Evolutionary conservation across 2,888 invertebrate species (phyloP).

Genomic region (Cordylochernes scorpioides): DNA sequence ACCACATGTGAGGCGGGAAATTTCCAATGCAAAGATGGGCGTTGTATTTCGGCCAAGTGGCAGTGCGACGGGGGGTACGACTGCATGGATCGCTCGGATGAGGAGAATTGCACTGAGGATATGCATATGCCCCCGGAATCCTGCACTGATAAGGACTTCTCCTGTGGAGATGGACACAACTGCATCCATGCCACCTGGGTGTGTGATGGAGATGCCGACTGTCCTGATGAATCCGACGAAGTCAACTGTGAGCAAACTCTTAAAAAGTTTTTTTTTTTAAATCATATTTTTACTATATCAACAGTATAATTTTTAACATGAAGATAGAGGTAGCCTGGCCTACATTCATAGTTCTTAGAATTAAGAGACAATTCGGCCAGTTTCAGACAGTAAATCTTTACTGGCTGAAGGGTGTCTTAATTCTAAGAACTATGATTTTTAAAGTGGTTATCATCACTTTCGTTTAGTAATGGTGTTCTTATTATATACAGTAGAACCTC

Average conservation of each 20-base stretch:
- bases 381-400: too few species aligned
- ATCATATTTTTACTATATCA: too few species aligned
- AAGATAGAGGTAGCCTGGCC: too few species aligned
- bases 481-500: too few species aligned
- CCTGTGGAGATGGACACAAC: conserved; percentile 11
- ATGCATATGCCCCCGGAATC: conserved; percentile 4
- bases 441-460: too few species aligned
- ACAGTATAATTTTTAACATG: too few species aligned
- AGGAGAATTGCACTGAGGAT: conserved; percentile 10
- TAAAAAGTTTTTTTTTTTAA: too few species aligned
- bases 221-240: conserved; percentile 24
- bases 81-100: conserved; percentile 15
- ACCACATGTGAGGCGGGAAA: conserved; percentile 21
- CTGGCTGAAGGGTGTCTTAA: too few species aligned
- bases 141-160: conserved; percentile 10
- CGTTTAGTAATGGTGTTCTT: too few species aligned
- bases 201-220: conserved; percentile 17
- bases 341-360: too few species aligned
- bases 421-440: too few species aligned
- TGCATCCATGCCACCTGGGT: conserved; percentile 10
- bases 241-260: conserved; percentile 6
- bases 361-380: too few species aligned
- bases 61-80: conserved; percentile 28
- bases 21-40: conserved; percentile 33
- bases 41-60: conserved; percentile 15